Base-by-base conservation (phyloP, 1,140 invertebrate species). In the Acromyrmex charruanus region DNA sequence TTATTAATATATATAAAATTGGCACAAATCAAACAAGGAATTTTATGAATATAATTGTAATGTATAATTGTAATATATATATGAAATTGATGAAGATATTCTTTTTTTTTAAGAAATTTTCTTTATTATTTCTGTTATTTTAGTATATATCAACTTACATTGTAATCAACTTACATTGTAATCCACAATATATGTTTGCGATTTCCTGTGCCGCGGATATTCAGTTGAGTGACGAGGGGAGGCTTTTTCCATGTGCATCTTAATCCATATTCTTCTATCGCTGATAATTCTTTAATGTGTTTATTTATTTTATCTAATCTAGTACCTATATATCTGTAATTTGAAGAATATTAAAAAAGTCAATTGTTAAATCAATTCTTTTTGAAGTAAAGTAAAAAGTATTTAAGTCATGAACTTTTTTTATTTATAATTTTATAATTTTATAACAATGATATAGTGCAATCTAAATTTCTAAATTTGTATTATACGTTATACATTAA, bases 251-350 rank as follows among this genome's bases (percentile, higher is more conserved):
- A 69, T 25, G 35, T 61, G 18, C 53, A 49, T 49, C 51, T 82
- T 16, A 82, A 9, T 7, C 35, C 68, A 72, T 39, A 21, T 12
- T 82, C 9, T n/a, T 82, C 31, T 49, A 3, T 61, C 7, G 14
- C 39, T n/a, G 55, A 28, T 7, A 82, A 14, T 71, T 59, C 16
- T 58, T 5, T 2, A 31, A 82, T 72, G 25, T 21, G 25, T 1
- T 82, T 1, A 2, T 61, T 82, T 51, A 82, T 61, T 59, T 72
- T 58, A 74, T 82, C 51, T 2, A 72, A 59, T 49, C n/a, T 72
- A 49, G 53, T 44, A 44, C 53, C 80, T 6, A 72, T 59, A 21
- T 31, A 72, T 3, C 80, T 82, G 25, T 16, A 53, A 80, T 65
- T 31, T 31, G n/a, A 28, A 72, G 2, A 55, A 31, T 12, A 25